Base-by-base conservation (phyloP, 2,888 invertebrate genomes). In the Lomographa bimaculata region DNA sequence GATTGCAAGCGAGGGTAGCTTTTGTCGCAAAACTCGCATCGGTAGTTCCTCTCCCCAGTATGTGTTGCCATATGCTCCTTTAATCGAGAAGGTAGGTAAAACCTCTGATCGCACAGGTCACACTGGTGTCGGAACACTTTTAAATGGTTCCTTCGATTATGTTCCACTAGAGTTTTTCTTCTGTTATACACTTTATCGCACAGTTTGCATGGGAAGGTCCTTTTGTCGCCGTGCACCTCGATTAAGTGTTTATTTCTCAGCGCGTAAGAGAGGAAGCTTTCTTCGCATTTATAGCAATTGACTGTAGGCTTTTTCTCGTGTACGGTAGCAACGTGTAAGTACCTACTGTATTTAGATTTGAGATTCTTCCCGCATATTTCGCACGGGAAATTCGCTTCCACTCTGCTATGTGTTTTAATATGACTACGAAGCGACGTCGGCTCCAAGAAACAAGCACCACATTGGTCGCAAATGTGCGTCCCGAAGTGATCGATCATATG, bases 61-160 rank as follows among this genome's bases (percentile, higher is more conserved):
- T 86, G 87, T 1, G 81, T 78, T 0, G 80, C 79, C 79, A 85
- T 80, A 16, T 87, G 87, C 14, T 87, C 86, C 9, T 77, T 79
- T 19, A 87, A 54, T 3, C 81, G 49, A 0, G 84, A 84, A 0
- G 89, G 90, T 0, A 84, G 54, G 20, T 89, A 90, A 50, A 90
- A 91, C 3, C 89, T 75, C 39, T 90, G 86, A 1, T 90, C 87
- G 21, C 91, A 91, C 29, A 89, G 50, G 33, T 90, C 89, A 44
- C 91, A 91, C 32, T 89, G 83, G 21, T 91, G 90, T 28, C 78
- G 75, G 1, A 85, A 78, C 2, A 85, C 74, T 48, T 84, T 81
- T 18, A 85, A 55, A 50, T 85, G 85, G 7, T 67, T 70, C 7
- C 86, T 36, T 1, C 84, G 56, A 3, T 77, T 79, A 23, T 90